Evolutionary conservation across 2,888 invertebrate species (phyloP).

Genomic region (Sesia apiformis): DNA sequence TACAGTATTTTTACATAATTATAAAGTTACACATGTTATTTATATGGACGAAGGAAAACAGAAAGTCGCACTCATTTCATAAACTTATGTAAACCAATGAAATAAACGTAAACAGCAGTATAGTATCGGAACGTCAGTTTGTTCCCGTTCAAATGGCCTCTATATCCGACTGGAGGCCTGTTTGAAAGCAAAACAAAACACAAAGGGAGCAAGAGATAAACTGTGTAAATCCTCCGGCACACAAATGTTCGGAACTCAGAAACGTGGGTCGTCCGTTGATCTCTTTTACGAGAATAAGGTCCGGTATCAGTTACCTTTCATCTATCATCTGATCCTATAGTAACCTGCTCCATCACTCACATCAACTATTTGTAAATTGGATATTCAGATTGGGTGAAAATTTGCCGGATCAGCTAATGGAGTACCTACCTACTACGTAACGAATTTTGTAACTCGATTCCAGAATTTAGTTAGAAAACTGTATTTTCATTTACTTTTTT

Average conservation of each 20-base stretch:
- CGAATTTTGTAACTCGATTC: too few species aligned
- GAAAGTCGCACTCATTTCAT: too few species aligned
- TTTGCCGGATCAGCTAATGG: too few species aligned
- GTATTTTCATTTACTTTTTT: too few species aligned
- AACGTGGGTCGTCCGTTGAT: background rate
- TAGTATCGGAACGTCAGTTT: conserved; percentile 2
- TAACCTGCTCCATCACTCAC: background rate
- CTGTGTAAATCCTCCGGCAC: conserved; percentile 41
- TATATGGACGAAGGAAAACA: too few species aligned
- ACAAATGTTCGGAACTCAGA: conserved; percentile 24
- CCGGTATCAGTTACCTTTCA: conserved; percentile 3
- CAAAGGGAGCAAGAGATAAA: conserved; percentile 36
- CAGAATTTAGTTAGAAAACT: too few species aligned
- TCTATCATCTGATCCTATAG: conserved; percentile 5
- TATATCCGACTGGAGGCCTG: conserved; percentile 11
- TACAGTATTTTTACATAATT: too few species aligned
- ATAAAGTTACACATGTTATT: too few species aligned
- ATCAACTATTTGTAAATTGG: background rate
- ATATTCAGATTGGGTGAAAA: background rate
- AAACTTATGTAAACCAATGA: too few species aligned
- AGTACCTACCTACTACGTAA: too few species aligned
- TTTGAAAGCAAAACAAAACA: conserved; percentile 32
- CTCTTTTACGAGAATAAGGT: background rate
- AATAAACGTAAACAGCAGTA: too few species aligned
- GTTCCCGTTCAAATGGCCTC: conserved; percentile 20